These are phyloP conservation scores for Hecatera dysodea DNA, from an alignment of 2,888 invertebrate species.

Conservation along the genomic window DNA sequence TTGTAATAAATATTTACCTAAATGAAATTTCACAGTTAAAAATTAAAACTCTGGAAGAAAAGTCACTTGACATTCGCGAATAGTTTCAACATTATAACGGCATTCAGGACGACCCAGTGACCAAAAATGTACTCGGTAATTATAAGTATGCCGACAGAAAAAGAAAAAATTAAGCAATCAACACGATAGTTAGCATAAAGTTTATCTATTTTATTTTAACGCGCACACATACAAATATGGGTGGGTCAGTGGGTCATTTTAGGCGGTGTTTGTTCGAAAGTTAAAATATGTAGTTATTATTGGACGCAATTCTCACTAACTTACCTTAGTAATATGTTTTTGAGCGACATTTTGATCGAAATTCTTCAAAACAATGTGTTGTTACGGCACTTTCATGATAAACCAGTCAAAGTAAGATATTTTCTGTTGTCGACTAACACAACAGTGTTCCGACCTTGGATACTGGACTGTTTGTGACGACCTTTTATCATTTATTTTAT, in stretches of 20 bases:
- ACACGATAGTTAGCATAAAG: neutral
- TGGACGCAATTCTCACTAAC: slow-evolving; percentile 23
- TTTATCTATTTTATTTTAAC: neutral
- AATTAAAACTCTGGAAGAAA: neutral
- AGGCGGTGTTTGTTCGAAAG: too few relatives aligned
- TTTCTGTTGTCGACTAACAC: slow-evolving; percentile 26
- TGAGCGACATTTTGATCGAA: slow-evolving; percentile 69
- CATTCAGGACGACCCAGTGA: too few relatives aligned
- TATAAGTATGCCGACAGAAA: neutral
- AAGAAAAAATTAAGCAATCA: neutral
- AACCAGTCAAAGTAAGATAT: slow-evolving; percentile 19
- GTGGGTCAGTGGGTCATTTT: too few relatives aligned
- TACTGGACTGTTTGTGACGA: slow-evolving; percentile 32
- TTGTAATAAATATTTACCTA: neutral
- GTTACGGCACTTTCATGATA: slow-evolving; percentile 38
- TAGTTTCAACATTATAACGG: neutral
- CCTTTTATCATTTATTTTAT: slow-evolving; percentile 42
- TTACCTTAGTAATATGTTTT: slow-evolving; percentile 69
- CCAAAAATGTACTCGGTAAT: neutral
- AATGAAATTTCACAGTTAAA: too few relatives aligned
- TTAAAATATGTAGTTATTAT: too few relatives aligned
- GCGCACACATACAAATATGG: neutral
- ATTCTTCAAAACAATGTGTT: slow-evolving; percentile 31
- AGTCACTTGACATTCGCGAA: neutral
- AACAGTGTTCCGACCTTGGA: slow-evolving; percentile 46